Evolutionary conservation across 2,888 invertebrate species (phyloP), one percentile per base, ranked within the genome.

Genomic region (Idaea dimidiata): DNA sequence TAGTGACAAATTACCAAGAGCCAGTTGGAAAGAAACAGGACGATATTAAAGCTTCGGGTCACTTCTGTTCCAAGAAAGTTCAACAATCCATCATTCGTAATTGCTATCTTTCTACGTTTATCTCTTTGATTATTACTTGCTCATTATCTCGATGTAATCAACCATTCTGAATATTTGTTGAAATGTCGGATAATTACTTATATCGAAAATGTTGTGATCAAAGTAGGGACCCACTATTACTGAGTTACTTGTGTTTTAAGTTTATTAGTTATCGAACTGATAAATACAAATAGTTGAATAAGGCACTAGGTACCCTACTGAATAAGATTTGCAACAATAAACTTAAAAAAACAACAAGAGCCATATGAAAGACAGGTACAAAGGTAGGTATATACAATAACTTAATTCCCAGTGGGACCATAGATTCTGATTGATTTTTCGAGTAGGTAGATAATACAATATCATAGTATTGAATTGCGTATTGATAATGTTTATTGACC

Each of bases 11-110:
- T 84, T 78, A 77, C 82, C 73, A 79, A 77, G 76, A 81, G 74
- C 59, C 79, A 75, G 72, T 71, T 75, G 72, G 73, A 82, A 83
- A 80, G 83, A 86, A 87, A 83, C 83, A 83, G 80, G 83, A 78
- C 81, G 83, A 82, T 85, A 87, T 87, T 86, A 87, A 86, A 85
- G 79, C 82, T 82, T 78, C 72, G 79, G 84, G 83, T 83, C 83
- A 84, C 84, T 84, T 81, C 79, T 76, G 80, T 79, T 76, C 74
- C 72, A 73, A 72, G 73, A 75, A 86, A 87, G 79, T 88, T 86
- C 78, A 80, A 80, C 87, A 82, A 89, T 88, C 83, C 87, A 89
- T 88, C 88, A 87, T 81, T 76, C 80, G 82, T 87, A 88, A 89
- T 88, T 88, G 85, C 83, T 80, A 73, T 81, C 81, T 83, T 84